Evolutionary conservation across 1,140 invertebrate genomes (phyloP), one percentile per base, ranked within the genome.

Genomic region (Drosophila lacteicornis): DNA sequence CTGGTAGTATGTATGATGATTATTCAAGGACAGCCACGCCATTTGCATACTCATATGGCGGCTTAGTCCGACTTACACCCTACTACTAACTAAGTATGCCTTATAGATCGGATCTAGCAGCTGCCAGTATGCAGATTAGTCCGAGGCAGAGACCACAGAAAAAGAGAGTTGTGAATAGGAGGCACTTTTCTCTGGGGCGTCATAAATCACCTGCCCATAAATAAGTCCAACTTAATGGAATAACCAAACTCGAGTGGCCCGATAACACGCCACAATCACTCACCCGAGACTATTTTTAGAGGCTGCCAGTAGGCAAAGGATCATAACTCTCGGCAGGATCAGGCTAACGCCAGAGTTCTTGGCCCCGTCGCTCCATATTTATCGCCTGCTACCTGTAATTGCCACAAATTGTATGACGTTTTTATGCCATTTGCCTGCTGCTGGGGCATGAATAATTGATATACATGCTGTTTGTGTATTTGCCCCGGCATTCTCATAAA

Each of bases 391-490:
- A 81, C 81, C 67, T 90, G 85, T 88, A 88, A 88, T 90, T 90
- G 85, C 75, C 85, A 88, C 85, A 88, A 88, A 88, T 90, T 82
- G 78, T 90, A 79, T 88, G 85, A 90, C 81, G 73, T 88, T 88
- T 88, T 88, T 88, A 88, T 88, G 85, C 79, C 68, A 75, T 82
- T 87, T 79, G 60, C 62, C 70, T 47, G 65, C 42, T 46, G 69
- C 42, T 43, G 69, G 36, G 56, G 49, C 61, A 69, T 76, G 86
- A 80, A 90, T 90, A 88, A 88, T 88, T 88, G 85, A 88, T 88
- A 90, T 88, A 86, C 83, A 82, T 27, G 76, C 63, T 88, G 80
- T 79, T 81, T 88, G 78, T 90, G 78, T 79, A 84, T 80, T 87
- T 82, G 82, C 65, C 57, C 61, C 33, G 47, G 42, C 68, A 43